Evolutionary conservation across 2,113 vertebrate genomes (phyloP).

Genomic region (Psephotus haematonotus): DNA sequence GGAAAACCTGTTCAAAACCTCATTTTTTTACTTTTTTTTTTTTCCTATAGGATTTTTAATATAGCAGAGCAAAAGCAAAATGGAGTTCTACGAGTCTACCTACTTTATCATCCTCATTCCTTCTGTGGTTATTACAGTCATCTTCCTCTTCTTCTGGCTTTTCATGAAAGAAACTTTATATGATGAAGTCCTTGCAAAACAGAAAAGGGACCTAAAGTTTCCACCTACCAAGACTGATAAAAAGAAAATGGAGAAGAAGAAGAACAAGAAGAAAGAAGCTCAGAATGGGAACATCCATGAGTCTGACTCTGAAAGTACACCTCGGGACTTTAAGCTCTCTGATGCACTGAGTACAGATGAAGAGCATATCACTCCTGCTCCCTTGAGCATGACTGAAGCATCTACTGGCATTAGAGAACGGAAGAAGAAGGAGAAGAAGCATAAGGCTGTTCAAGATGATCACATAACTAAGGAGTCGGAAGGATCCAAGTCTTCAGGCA

Average conservation of each 20-base stretch:
- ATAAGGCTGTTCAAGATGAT: slow-evolving; percentile 70
- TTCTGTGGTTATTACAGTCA: slow-evolving; percentile 89
- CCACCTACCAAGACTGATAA: slow-evolving; percentile 86
- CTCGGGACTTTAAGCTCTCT: slow-evolving; percentile 84
- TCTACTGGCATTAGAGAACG: slow-evolving; percentile 81
- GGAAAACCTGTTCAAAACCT: not conserved
- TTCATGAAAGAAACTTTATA: slow-evolving; percentile 99
- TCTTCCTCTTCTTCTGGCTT: slow-evolving; percentile 99
- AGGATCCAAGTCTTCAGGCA: slow-evolving; percentile 82
- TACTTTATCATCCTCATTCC: slow-evolving; percentile 95
- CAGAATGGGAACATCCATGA: slow-evolving; percentile 84
- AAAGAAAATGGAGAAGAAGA: slow-evolving; percentile 95
- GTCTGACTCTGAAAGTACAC: slow-evolving; percentile 85
- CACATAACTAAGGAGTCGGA: slow-evolving; percentile 80
- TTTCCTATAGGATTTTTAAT: not conserved
- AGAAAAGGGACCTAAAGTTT: slow-evolving; percentile 90
- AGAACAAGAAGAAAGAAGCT: slow-evolving; percentile 94
- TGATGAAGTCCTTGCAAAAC: slow-evolving; percentile 93
- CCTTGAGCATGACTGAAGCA: slow-evolving; percentile 68
- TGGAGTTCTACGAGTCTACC: slow-evolving; percentile 96
- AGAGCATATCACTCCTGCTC: slow-evolving; percentile 67
- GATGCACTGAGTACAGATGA: slow-evolving; percentile 81
- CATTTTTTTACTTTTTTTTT: not conserved
- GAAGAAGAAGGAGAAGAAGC: slow-evolving; percentile 94
- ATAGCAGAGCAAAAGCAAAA: slow-evolving; percentile 75